These are phyloP conservation scores for Unio pictorum DNA, from an alignment of 2,888 invertebrate genomes.

Conservation along the genomic window DNA sequence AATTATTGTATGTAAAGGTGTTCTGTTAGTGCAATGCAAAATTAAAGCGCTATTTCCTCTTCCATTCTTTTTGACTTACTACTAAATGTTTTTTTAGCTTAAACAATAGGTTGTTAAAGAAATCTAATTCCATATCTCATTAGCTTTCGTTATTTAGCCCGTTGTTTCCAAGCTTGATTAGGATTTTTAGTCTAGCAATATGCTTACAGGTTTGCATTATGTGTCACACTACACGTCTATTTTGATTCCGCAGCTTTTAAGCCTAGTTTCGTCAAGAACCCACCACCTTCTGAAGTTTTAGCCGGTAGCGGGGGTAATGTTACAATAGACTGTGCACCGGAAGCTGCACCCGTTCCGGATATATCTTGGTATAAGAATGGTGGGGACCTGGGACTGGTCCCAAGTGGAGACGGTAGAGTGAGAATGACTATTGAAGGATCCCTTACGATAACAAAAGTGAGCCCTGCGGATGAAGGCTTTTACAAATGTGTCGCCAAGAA, in stretches of 20 bases:
- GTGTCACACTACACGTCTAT: too few relatives aligned
- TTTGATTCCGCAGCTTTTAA: conserved; percentile 72
- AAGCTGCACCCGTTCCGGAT: conserved; percentile 86
- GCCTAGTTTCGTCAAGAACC: conserved; percentile 91
- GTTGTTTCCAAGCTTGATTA: too few relatives aligned
- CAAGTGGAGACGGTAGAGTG: conserved; percentile 7
- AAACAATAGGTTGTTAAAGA: too few relatives aligned
- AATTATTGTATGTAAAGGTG: too few relatives aligned
- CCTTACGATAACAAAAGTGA: conserved; percentile 79
- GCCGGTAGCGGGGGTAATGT: conserved; percentile 93
- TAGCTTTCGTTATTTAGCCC: too few relatives aligned
- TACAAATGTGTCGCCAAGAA: conserved; percentile 63
- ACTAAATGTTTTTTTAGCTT: too few relatives aligned
- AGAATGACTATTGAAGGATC: conserved; percentile 77
- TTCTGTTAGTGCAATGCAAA: too few relatives aligned
- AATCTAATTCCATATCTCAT: too few relatives aligned
- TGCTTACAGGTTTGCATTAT: too few relatives aligned
- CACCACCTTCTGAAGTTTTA: conserved; percentile 85
- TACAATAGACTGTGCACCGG: conserved; percentile 90
- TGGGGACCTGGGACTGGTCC: conserved; percentile 5
- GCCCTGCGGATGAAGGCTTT: conserved; percentile 44
- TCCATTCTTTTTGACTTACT: too few relatives aligned
- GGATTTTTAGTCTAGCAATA: too few relatives aligned
- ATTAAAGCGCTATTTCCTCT: too few relatives aligned
- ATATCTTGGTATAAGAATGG: conserved; percentile 93